Conservation (phyloP, 2,888 invertebrate species). For the Amphipoea lucens region DNA sequence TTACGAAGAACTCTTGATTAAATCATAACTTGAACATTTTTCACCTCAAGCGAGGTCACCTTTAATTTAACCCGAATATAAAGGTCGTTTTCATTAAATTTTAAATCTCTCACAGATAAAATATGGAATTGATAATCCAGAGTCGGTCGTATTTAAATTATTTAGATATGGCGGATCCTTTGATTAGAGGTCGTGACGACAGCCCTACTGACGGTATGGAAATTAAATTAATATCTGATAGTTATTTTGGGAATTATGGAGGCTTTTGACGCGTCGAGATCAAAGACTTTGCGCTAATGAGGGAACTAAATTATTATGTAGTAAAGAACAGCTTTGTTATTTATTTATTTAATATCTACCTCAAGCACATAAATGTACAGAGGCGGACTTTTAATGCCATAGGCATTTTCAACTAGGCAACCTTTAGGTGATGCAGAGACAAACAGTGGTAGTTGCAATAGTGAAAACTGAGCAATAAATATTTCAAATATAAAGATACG, state of each 20-base stretch:
- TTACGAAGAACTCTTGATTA: constrained; percentile 38
- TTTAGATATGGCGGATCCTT: constrained; percentile 59
- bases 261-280: constrained; percentile 42
- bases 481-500: too few relatives aligned
- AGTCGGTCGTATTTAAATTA: constrained; percentile 59
- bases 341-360: background rate
- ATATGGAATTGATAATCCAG: constrained; percentile 64
- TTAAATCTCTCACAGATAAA: constrained; percentile 59
- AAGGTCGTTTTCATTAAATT: constrained; percentile 51
- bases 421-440: background rate
- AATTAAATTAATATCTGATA: constrained; percentile 61
- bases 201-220: constrained; percentile 37
- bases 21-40: constrained; percentile 38
- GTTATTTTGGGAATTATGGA: constrained; percentile 52
- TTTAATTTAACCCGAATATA: constrained; percentile 46
- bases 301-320: constrained; percentile 11
- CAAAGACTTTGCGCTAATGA: constrained; percentile 55
- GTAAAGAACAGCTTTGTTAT: background rate
- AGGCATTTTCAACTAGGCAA: background rate
- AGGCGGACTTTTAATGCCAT: background rate
- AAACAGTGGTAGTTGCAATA: background rate
- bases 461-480: background rate
- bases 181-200: constrained; percentile 53
- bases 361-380: background rate
- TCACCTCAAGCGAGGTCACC: constrained; percentile 25